Evolutionary conservation across 2,113 vertebrate species (phyloP), one percentile per base, ranked within the genome.

Genomic region (Charina bottae): DNA sequence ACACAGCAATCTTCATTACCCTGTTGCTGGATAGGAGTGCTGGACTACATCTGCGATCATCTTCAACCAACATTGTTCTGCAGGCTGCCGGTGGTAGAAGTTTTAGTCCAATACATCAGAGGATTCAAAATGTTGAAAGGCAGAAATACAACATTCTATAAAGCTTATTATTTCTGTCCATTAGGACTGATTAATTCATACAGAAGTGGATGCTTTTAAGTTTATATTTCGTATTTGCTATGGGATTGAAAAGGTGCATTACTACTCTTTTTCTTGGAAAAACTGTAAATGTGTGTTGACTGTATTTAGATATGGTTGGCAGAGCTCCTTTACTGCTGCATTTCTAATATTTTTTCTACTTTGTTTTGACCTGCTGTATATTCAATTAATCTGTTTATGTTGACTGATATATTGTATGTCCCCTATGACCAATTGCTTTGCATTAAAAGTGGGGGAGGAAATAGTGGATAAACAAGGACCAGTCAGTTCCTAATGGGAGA

Each of bases 381-480:
- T 94, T 95, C 89, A 95, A 91, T 84, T 89, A 95, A 95, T 72
- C 89, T 93, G 95, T 96, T 96, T 94, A 88, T 94, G 93, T 94
- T 90, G 96, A 97, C 58, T 92, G 46, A 91, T 87, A 78, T 59
- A 96, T 96, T 94, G 95, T 91, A 94, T 96, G 95, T 96, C 95
- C 93, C 91, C 93, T 88, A 89, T 92, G 93, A 95, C 93, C 95
- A 91, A 96, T 96, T 95, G 92, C 33, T 94, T 94, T 95, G 95
- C 96, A 96, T 96, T 95, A 94, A 93, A 93, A 93, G 89, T 92
- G 94, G 92, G 55, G 93, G 92, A 90, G 6, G 17, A 95, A 92
- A 94, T 86, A 92, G 37, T 96, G 91, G 64, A 93, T 93, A 96
- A 96, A 96, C 94, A 97, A 95, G 89, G 94, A 95, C 93, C 93